phyloP scores from a whole-genome alignment of 2,888 invertebrate genomes.

The Phania funesta region DNA sequence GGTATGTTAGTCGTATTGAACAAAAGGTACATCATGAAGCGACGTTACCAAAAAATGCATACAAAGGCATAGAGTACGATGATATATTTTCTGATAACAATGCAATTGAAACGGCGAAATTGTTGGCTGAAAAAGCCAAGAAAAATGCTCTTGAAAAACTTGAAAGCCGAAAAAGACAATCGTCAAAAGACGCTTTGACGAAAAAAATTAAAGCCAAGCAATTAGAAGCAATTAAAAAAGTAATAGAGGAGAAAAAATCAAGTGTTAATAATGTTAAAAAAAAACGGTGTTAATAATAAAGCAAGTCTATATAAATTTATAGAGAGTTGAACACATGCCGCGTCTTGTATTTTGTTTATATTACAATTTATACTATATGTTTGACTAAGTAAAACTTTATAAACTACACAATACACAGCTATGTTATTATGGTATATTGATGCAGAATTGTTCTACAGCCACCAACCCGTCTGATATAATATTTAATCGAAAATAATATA shows the following conservation, averaged over 20 bases:
- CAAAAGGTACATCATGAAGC: conserved; percentile 89
- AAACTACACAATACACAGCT: too few relatives aligned
- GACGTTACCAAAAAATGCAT: conserved; percentile 87
- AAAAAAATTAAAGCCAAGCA: conserved; percentile 77
- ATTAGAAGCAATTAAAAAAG: conserved; percentile 72
- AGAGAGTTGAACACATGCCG: too few relatives aligned
- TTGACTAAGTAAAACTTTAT: too few relatives aligned
- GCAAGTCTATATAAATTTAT: too few relatives aligned
- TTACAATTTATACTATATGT: too few relatives aligned
- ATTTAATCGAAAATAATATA: too few relatives aligned
- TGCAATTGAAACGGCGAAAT: conserved; percentile 83
- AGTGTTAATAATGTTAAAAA: conserved; percentile 70
- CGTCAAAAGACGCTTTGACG: conserved; percentile 73
- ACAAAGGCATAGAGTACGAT: conserved; percentile 86
- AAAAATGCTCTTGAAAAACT: conserved; percentile 46
- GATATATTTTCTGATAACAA: conserved; percentile 88
- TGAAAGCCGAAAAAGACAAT: conserved; percentile 71
- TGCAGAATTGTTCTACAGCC: too few relatives aligned
- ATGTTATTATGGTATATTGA: too few relatives aligned
- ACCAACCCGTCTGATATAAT: too few relatives aligned
- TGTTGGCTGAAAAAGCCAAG: conserved; percentile 79
- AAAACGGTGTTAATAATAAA: conserved; percentile 13
- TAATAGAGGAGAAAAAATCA: conserved; percentile 75
- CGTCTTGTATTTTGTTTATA: too few relatives aligned
- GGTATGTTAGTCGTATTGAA: conserved; percentile 89